These are phyloP conservation scores for Melanostoma mellinum DNA, from an alignment of 2,888 invertebrate species.

Conservation along the genomic window DNA sequence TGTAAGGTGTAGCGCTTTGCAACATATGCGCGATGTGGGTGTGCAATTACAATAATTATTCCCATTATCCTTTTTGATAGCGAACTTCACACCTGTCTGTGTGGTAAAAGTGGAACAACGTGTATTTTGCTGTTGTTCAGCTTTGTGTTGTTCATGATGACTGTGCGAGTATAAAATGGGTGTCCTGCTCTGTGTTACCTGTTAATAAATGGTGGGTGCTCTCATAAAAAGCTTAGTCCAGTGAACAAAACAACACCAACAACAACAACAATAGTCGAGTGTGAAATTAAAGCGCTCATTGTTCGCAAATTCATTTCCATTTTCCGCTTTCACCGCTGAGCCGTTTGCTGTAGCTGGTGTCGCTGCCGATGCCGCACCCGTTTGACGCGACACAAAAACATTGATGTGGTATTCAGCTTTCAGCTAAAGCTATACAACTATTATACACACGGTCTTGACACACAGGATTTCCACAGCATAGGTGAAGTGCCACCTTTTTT, in stretches of 20 bases:
- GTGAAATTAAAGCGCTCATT: constrained; percentile 70
- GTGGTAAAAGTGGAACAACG: constrained; percentile 39
- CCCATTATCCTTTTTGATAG: constrained; percentile 67
- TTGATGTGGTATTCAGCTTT: constrained; percentile 20
- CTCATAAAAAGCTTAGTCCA: constrained; percentile 45
- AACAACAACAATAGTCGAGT: constrained; percentile 46
- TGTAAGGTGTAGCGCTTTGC: constrained; percentile 6
- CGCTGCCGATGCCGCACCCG: background rate
- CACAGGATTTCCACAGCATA: constrained; percentile 23
- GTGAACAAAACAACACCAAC: background rate
- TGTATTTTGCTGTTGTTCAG: constrained; percentile 19
- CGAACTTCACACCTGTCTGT: constrained; percentile 65
- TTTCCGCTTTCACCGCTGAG: background rate
- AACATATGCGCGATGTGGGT: constrained; percentile 47
- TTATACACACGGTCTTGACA: background rate
- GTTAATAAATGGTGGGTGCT: constrained; percentile 23
- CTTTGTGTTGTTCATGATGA: constrained; percentile 4
- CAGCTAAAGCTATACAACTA: background rate
- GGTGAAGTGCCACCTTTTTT: constrained; percentile 3
- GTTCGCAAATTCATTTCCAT: constrained; percentile 54
- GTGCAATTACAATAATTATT: constrained; percentile 72
- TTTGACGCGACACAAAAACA: constrained; percentile 33
- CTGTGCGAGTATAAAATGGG: background rate
- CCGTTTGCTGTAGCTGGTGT: background rate
- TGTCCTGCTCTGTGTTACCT: constrained; percentile 31